These are phyloP conservation scores for Pteropus rufus DNA, from an alignment of 2,797 vertebrate genomes.

Conservation along the genomic window DNA sequence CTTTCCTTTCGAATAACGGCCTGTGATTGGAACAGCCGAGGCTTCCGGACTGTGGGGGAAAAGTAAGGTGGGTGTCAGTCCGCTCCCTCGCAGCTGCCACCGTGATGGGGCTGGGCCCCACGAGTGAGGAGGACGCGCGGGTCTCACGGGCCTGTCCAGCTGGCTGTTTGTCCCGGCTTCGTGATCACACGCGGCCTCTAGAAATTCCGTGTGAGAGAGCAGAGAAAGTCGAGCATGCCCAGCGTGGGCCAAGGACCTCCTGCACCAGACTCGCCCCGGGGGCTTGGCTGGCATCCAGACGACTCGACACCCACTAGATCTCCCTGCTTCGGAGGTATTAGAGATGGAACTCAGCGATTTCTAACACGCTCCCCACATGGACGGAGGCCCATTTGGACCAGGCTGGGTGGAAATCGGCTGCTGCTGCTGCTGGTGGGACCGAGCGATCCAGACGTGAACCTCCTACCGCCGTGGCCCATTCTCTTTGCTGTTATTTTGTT, in stretches of 20 bases:
- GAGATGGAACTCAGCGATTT: background rate
- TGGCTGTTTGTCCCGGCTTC: background rate
- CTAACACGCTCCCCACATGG: background rate
- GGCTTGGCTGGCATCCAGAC: background rate
- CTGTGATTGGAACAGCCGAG: conserved; percentile 12
- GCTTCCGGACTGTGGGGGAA: conserved; percentile 47
- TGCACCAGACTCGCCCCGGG: background rate
- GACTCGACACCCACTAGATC: too few relatives aligned
- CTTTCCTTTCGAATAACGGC: conserved; percentile 56
- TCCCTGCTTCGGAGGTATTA: background rate
- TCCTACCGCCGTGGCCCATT: too few relatives aligned
- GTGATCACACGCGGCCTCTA: background rate
- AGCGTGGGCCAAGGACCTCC: too few relatives aligned
- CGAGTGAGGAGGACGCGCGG: conserved; percentile 20
- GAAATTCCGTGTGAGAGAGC: background rate
- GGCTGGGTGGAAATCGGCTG: background rate
- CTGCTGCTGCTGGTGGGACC: background rate
- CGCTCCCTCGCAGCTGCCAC: background rate
- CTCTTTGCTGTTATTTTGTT: background rate
- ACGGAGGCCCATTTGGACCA: background rate
- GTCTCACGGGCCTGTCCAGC: conserved; percentile 53
- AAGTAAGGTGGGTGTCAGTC: conserved; percentile 30
- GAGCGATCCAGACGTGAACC: background rate
- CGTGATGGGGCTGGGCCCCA: conserved; percentile 61
- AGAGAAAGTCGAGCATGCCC: background rate